Evolutionary conservation across 2,888 invertebrate species (phyloP), one percentile per base, ranked within the genome.

Genomic region (Watsonalla cultraria): DNA sequence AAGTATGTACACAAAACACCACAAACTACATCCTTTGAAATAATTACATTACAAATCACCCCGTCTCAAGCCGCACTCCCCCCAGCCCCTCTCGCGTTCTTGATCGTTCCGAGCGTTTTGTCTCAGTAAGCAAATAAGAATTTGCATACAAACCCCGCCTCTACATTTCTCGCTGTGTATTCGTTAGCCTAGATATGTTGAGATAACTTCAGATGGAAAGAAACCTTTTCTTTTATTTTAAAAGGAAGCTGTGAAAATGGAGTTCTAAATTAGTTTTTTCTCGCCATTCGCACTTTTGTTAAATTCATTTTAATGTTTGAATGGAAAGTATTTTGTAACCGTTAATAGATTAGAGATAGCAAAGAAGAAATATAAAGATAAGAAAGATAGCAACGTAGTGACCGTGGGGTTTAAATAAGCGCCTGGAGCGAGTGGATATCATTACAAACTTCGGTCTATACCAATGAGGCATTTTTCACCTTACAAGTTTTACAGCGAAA

Each of bases 131-230:
- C 67, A 72, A 74, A 73, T 73, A 71, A 72, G 69, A 74, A 80
- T 81, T 80, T 72, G 72, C 80, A 81, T 81, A 72, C 67, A 78
- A 77, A 81, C 72, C 59, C 69, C 69, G 66, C 68, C 64, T 68
- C 68, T 68, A 66, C 70, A 66, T 69, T 68, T 61, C 65, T 68
- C 66, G 64, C 66, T 63, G 68, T 70, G 61, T 64, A 53, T 60
- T 54, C 58, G 55, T 51, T 51, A 54, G 51, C 35, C 48, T 52
- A 53, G 47, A 53, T 53, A 42, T 47, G 45, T 48, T 47, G 45
- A 34, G 34, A 51, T 46, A 13, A 46, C 51, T 46, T 45, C 35
- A 45, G 45, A 48, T 48, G 48, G 37, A 47, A 33, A 53, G 37
- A 47, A 33, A 14, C 42, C 54, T 47, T 45, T 11, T 42, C 15